Base-by-base conservation (phyloP, 2,888 invertebrate genomes). In the Pasiphila rectangulata region DNA sequence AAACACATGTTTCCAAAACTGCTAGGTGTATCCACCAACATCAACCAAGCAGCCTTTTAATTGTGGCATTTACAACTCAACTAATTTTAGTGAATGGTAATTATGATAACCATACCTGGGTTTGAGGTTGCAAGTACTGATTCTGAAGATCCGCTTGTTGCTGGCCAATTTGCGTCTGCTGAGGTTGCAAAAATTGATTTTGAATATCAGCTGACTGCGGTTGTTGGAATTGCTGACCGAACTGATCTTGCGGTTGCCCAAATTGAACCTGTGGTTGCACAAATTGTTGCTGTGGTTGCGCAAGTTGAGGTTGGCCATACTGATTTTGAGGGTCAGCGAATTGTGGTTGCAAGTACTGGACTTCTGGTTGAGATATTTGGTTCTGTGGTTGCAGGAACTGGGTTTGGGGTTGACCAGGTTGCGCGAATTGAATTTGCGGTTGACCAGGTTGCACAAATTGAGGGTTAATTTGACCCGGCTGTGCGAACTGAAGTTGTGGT, bases 171-270 rank as follows among this genome's bases (percentile, higher is more conserved):
- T 29, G 27, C 9, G 13, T 2, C 15, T 32, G 30, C 17, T 46
- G 51, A 0, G 44, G 46, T 50, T 55, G 54, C 5, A 21, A 6
- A 10, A 50, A 48, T 15, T 51, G 51, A 20, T 45, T 51, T 36
- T 51, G 51, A 9, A 36, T 25, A 42, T 37, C 42, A 37, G 32
- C 36, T 27, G 42, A 34, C 9, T 50, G 50, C 21, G 50, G 40
- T 38, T 37, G 40, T 20, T 29, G 10, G 12, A 39, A 46, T 30
- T 49, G 49, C 5, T 30, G 59, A 16, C 24, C 24, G 5, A 55
- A 55, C 24, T 61, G 40, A 4, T 52, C 51, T 21, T 61, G 59
- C 35, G 56, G 56, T 48, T 63, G 63, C 1, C 43, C 46, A 7
- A 47, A 41, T 23, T 46, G 43, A 24, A 1, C 9, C 24, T 57